These are phyloP conservation scores for Euschistus heros DNA, from an alignment of 1,140 invertebrate species.

Conservation along the genomic window DNA sequence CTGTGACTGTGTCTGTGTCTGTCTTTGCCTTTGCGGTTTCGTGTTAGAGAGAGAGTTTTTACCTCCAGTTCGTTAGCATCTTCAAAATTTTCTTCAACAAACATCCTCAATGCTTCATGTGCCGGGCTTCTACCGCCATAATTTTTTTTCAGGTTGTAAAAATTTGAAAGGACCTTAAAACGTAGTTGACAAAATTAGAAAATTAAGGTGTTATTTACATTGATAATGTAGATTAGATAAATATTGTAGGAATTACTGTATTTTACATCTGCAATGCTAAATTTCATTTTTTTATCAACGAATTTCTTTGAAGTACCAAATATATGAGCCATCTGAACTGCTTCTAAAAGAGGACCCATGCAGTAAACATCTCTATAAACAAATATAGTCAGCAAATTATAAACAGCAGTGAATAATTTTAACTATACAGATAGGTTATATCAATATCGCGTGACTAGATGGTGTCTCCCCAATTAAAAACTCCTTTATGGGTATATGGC, in stretches of 20 bases:
- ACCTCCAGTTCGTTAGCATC: slow-evolving; percentile 2
- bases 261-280: slow-evolving; percentile 41
- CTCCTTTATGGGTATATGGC: too few relatives aligned
- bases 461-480: too few relatives aligned
- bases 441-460: too few relatives aligned
- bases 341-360: slow-evolving; percentile 58
- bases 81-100: slow-evolving; percentile 10
- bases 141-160: slow-evolving; percentile 5
- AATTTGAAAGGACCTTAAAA: not conserved
- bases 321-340: slow-evolving; percentile 59
- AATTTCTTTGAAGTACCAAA: slow-evolving; percentile 77
- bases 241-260: slow-evolving; percentile 2
- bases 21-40: too few relatives aligned
- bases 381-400: too few relatives aligned
- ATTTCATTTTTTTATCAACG: slow-evolving; percentile 70
- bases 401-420: too few relatives aligned
- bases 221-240: too few relatives aligned
- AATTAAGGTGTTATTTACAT: too few relatives aligned
- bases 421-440: too few relatives aligned
- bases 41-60: too few relatives aligned
- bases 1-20: too few relatives aligned
- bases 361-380: slow-evolving; percentile 49
- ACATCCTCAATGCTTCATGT: slow-evolving; percentile 1
- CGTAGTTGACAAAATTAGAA: too few relatives aligned
- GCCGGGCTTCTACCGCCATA: not conserved